Conservation (phyloP, 2,888 invertebrate species). For the Macrophya alboannulata region DNA sequence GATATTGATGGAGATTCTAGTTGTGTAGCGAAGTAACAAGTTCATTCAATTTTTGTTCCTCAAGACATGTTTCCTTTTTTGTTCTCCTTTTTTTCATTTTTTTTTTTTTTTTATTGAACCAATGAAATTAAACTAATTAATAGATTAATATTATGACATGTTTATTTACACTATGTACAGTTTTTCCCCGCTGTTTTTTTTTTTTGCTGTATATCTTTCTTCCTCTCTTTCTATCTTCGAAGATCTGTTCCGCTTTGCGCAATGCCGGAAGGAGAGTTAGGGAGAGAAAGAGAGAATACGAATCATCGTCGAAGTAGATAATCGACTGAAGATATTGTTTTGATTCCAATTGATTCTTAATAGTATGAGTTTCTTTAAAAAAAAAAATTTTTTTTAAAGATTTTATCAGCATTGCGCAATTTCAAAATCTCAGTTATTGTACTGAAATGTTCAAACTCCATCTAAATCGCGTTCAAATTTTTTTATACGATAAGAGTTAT, state of each 20-base stretch:
- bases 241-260: background rate
- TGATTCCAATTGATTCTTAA: background rate
- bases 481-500: too few relatives aligned
- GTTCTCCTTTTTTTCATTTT: background rate
- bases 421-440: background rate
- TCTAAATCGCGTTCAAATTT: too few relatives aligned
- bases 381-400: background rate
- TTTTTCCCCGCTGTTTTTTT: conserved; percentile 53
- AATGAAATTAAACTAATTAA: conserved; percentile 71
- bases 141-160: conserved; percentile 68
- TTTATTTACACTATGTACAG: conserved; percentile 79
- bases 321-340: background rate
- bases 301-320: background rate
- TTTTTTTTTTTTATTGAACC: conserved; percentile 71
- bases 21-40: background rate
- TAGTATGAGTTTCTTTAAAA: background rate
- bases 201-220: background rate
- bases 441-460: background rate
- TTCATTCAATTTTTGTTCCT: background rate
- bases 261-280: background rate
- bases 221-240: background rate
- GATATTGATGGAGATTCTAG: background rate
- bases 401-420: conserved; percentile 10
- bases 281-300: background rate
- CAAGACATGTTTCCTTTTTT: background rate